Evolutionary conservation across 1,140 invertebrate genomes (phyloP).

Genomic region (Berghia stephanieae): DNA sequence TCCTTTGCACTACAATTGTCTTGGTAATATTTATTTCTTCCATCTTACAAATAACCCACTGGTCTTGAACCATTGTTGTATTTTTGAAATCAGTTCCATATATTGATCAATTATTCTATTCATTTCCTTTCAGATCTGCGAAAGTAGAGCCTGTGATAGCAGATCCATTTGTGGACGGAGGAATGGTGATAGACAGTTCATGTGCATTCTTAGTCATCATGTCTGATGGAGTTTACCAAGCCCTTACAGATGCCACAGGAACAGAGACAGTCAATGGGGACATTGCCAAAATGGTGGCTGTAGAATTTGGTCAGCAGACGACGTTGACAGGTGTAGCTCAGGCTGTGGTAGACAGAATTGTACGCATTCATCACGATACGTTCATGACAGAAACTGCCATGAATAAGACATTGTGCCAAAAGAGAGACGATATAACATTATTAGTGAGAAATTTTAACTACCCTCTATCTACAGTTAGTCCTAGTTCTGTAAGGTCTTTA

Average conservation of each 20-base stretch:
- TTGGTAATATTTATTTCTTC: too few species aligned
- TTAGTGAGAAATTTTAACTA: constrained; percentile 89
- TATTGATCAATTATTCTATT: constrained; percentile 11
- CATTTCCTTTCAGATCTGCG: constrained; percentile 68
- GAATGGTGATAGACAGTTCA: constrained; percentile 78
- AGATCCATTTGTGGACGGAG: constrained; percentile 81
- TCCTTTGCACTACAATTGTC: too few species aligned
- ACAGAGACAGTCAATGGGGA: constrained; percentile 67
- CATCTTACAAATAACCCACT: too few species aligned
- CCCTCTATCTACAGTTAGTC: constrained; percentile 70
- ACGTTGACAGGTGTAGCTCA: constrained; percentile 85
- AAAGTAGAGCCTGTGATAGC: constrained; percentile 82
- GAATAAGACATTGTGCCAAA: constrained; percentile 63
- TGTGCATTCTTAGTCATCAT: constrained; percentile 86
- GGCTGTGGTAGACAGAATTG: constrained; percentile 86
- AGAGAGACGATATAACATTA: constrained; percentile 83
- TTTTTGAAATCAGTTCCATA: not conserved
- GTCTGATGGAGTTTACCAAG: constrained; percentile 85
- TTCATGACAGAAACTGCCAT: constrained; percentile 70
- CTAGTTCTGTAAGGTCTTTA: constrained; percentile 40
- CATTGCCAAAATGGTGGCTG: constrained; percentile 59
- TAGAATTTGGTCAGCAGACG: constrained; percentile 81
- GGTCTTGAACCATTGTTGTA: too few species aligned
- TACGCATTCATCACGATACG: constrained; percentile 83
- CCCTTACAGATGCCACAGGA: constrained; percentile 82